phyloP scores from a whole-genome alignment of 2,113 vertebrate species.

The Pan troglodytes region NHGRI_mPanTro3-v2.1_pri NC_072404.2:169572501-169573000 shows the following conservation, averaged over 20 bases:
- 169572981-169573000: neutral
- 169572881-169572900: neutral
- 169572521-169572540: neutral
- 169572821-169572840: neutral
- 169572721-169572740: neutral
- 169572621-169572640: fast-evolving
- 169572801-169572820: neutral
- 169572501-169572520: neutral
- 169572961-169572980: neutral
- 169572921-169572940: too few species aligned
- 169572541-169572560: neutral
- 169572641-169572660: neutral
- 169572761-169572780: too few species aligned
- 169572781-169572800: too few species aligned
- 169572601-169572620: too few species aligned
- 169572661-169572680: fast-evolving
- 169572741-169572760: fast-evolving
- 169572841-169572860: neutral
- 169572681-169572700: fast-evolving
- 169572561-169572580: neutral
- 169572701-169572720: fast-evolving
- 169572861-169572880: too few species aligned
- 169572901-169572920: fast-evolving
- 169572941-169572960: neutral
- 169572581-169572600: fast-evolving